These are phyloP conservation scores for Eunapius fragilis DNA, from an alignment of 37 sponge, comb jelly and placozoan species.

Conservation along the genomic window DNA sequence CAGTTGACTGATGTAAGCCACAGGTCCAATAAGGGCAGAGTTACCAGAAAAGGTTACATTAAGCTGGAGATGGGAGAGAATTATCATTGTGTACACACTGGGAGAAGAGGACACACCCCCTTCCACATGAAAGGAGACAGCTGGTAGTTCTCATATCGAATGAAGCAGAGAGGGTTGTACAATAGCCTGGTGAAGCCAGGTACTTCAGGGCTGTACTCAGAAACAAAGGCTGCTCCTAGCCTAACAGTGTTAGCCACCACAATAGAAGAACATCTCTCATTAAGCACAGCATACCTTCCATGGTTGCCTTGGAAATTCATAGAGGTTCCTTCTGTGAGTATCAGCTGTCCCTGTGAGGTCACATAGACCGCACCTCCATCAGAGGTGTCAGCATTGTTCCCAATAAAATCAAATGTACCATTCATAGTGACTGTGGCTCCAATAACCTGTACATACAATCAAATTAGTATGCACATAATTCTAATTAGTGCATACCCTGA, in stretches of 20 bases:
- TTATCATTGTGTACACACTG: background rate
- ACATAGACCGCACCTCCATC: slow-evolving; percentile 42
- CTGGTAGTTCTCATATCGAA: slow-evolving; percentile 17
- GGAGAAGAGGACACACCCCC: background rate
- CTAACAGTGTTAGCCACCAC: too few species aligned
- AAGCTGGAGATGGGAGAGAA: slow-evolving; percentile 8
- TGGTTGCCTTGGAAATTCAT: background rate
- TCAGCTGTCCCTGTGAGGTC: slow-evolving; percentile 34
- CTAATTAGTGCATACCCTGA: background rate
- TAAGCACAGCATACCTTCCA: background rate
- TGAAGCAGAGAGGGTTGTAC: slow-evolving; percentile 57
- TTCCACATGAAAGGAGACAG: slow-evolving; percentile 36
- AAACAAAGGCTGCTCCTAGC: slow-evolving; percentile 28
- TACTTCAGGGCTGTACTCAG: background rate
- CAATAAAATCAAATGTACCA: slow-evolving; percentile 9
- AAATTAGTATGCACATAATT: background rate
- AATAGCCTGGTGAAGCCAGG: slow-evolving; percentile 15
- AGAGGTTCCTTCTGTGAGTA: slow-evolving; percentile 15
- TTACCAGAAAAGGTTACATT: slow-evolving; percentile 28
- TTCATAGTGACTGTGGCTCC: slow-evolving; percentile 12
- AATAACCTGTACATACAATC: slow-evolving; percentile 23
- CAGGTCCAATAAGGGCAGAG: slow-evolving; percentile 18
- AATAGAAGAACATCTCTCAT: background rate
- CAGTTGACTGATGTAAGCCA: slow-evolving; percentile 13
- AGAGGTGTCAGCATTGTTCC: slow-evolving; percentile 12